Base-by-base conservation (phyloP, 2,797 vertebrate species). In the Leptodactylus fallax region DNA sequence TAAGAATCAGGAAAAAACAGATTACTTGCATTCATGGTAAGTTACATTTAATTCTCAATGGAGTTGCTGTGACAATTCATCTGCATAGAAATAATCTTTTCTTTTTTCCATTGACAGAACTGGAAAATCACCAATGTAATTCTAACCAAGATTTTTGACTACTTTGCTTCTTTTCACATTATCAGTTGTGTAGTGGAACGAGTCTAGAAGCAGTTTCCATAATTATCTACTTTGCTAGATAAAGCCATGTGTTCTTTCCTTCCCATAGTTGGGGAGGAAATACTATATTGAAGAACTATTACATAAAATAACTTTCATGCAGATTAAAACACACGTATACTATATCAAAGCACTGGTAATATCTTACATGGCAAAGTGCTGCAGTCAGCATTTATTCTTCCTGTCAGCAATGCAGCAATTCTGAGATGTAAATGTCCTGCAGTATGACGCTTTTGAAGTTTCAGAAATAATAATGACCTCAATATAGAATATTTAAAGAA, bases 31-130 rank as follows among this genome's bases (percentile, higher is more conserved):
- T 91, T 92, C 72, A 89, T 76, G 63, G 79, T 81, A 87, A 61
- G 86, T 53, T 88, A 83, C 83, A 90, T 89, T 76, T 89, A 90
- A 90, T 93, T 94, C 72, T 93, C 71, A 87, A 9, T 90, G 84
- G 84, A 90, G 19, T 91, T 78, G 6, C 36, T 87, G 4, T 90
- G 56, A 86, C 60, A 87, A 76, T 86, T 91, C 55, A 92, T 91
- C 79, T 91, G 23, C 10, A 7, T 78, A 90, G 84, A 87, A 93
- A 91, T 81, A 91, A 90, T 85, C 0, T 88, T 91, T 90, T 88
- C 80, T 88, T 81, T 79, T 90, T 92, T 72, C 13, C 90, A 87
- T 14, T 83, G 88, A 90, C 65, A 90, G 88, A 1, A 89, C 80
- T 58, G 90, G 78, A 87, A 91, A 90, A 81, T 27, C 67, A 79